Percentiles rank a stretch among this genome's conserved stretches.
These are phyloP conservation scores for Ommatoiulus sabulosus DNA, from an alignment of 2,888 invertebrate species.

Conservation along the genomic window DNA sequence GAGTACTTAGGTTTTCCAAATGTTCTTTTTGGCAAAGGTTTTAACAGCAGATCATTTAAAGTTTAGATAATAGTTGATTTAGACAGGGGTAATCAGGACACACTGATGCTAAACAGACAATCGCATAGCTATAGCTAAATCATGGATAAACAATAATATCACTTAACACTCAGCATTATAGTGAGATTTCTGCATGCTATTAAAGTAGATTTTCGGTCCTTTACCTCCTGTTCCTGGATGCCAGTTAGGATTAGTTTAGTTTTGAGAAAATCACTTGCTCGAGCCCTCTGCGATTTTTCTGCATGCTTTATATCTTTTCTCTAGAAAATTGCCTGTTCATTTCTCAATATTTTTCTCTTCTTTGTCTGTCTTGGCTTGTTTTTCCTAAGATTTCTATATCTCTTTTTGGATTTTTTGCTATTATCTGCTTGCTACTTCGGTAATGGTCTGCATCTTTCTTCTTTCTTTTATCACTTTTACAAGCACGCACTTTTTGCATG, in stretches of 20 bases:
- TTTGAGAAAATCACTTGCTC: neutral
- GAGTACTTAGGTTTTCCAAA: conserved; percentile 32
- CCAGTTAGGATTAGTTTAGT: conserved; percentile 27
- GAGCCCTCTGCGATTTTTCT: conserved; percentile 27
- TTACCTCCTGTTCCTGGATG: conserved; percentile 15
- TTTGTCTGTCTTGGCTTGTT: neutral
- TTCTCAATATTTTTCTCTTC: neutral
- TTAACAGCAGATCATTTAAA: neutral
- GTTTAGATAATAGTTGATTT: neutral
- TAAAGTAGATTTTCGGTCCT: conserved; percentile 2
- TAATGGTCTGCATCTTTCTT: conserved; percentile 1
- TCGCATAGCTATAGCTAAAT: neutral
- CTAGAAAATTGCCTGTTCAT: neutral
- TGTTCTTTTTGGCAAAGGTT: neutral
- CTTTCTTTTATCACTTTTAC: conserved; percentile 30
- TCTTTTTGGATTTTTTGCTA: neutral
- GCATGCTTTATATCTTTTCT: neutral
- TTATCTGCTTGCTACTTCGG: neutral
- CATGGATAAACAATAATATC: neutral
- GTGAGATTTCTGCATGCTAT: conserved; percentile 15
- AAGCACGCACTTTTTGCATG: conserved; percentile 27
- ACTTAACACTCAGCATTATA: conserved; percentile 14
- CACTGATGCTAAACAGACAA: neutral
- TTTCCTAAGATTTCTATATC: neutral
- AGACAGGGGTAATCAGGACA: neutral